Evolutionary conservation across 2,888 invertebrate genomes (phyloP), one percentile per base, ranked within the genome.

Genomic region (Andrena trimmerana): DNA sequence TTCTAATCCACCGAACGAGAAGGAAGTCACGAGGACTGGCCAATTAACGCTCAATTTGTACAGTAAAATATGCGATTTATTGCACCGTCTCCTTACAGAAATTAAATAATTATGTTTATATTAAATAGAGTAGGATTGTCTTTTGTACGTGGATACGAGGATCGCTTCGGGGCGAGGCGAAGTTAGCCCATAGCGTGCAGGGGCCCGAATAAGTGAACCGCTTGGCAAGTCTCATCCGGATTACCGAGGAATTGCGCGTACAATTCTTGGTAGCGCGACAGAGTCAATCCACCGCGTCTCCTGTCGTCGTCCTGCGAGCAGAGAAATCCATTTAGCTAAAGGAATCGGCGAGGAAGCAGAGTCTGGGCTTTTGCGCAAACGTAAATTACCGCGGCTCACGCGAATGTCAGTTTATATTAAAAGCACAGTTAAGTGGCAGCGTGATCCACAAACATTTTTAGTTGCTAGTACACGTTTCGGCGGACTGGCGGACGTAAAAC

Each of bases 241-340:
- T 97, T 97, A 31, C 97, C 97, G 81, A 97, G 95, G 94, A 97
- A 97, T 93, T 97, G 96, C 0, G 97, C 97, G 93, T 97, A 98
- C 2, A 97, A 95, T 93, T 97, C 97, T 93, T 97, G 97, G 92
- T 97, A 98, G 92, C 97, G 95, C 5, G 97, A 95, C 79, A 97
- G 93, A 2, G 97, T 97, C 65, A 98, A 94, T 4, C 97, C 97
- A 33, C 97, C 97, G 90, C 96, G 96, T 94, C 96, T 96, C 92
- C 97, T 95, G 94, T 98, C 97, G 83, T 97, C 97, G 89, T 97
- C 97, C 97, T 97, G 94, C n/a, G 94, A 94, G 80, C 75, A 84
- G 29, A 75, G 29, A 29, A 60, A 33, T 33, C 60, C 13, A 42
- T 16, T 42, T 16, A 5, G 4, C 16, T 5, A 1, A 42, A 42